Base-by-base conservation (phyloP, 2,113 vertebrate genomes). In the Recurvirostra avosetta region DNA sequence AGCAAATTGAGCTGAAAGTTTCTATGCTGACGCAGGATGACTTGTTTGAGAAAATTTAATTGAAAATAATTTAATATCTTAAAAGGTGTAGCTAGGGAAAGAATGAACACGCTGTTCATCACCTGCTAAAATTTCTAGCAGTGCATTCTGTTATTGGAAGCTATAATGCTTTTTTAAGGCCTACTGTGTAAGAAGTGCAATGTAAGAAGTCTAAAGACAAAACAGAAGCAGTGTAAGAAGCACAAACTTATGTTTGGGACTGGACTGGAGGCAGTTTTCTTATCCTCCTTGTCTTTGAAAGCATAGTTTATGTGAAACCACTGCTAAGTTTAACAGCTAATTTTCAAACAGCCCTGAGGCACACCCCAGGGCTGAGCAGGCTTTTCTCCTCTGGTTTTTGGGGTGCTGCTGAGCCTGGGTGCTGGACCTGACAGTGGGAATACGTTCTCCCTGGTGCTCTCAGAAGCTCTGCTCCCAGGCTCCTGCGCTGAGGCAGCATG, bases 401-500 rank as follows among this genome's bases (percentile, higher is more conserved):
- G n/a, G 22, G 4, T 49, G 30, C 62, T 92, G 18, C 38, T 68
- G 38, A 63, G 18, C 7, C 13, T 38, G 14, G 38, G 8, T 30
- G 19, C 30, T 52, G 41, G 22, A 67, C 20, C 41, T 45, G 22
- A 40, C 19, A 23, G 25, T 34, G 12, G 11, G 27, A 61, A 25
- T 67, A 4, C 40, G 11, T 50, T 78, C 34, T 73, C 18, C 15
- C 8, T 45, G 6, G 12, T 65, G 34, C 32, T 91, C 43, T 56
- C 1, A 0, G 21, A 34, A 25, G 12, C 12, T 78, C 13, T 74
- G 30, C 45, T 87, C 45, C 34, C 3, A 1, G 20, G 34, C 34
- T 67, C 6, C 12, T 43, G 49, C 1, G 3, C 19, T 12, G 14
- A 21, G n/a, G 18, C 27, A 34, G 8, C 0, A 0, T 53, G 14